Evolutionary conservation across 2,888 invertebrate species (phyloP).

Genomic region (Cryptocephalus moraei): DNA sequence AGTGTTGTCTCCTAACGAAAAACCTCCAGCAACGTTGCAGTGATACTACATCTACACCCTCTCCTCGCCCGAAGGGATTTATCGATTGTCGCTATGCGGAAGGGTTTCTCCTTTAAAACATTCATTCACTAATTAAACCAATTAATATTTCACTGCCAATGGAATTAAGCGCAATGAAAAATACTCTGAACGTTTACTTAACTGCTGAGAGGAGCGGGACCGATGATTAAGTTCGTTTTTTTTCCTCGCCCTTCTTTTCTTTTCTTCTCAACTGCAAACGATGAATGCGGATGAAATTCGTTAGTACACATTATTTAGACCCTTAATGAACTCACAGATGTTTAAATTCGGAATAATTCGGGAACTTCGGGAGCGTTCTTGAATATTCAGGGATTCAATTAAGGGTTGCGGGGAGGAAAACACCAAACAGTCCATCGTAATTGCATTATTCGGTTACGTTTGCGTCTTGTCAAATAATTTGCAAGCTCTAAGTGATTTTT

Average conservation of each 20-base stretch:
- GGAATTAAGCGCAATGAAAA: conserved; percentile 6
- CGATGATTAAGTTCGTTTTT: conserved; percentile 5
- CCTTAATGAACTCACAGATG: conserved; percentile 10
- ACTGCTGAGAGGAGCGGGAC: conserved; percentile 2
- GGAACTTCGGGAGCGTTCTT: no score
- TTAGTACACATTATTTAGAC: conserved; percentile 13
- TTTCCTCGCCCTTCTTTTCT: no score
- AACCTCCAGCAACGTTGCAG: no score
- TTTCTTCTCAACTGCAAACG: background rate
- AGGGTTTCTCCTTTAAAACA: conserved; percentile 1
- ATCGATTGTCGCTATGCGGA: background rate
- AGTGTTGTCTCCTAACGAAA: no score
- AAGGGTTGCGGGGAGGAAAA: conserved; percentile 5
- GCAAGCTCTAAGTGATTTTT: no score
- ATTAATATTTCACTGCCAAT: conserved; percentile 10
- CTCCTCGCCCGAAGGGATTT: no score
- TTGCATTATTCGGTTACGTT: conserved; percentile 11
- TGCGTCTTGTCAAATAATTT: conserved; percentile 4
- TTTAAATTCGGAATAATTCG: conserved; percentile 10
- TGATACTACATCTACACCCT: no score
- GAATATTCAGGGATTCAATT: conserved; percentile 2
- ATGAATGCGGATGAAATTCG: conserved; percentile 11
- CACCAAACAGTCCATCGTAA: conserved; percentile 12
- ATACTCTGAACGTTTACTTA: conserved; percentile 8
- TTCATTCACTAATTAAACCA: conserved; percentile 7